phyloP scores from a whole-genome alignment of 2,113 vertebrate species.

The Falcunculus frontatus region DNA sequence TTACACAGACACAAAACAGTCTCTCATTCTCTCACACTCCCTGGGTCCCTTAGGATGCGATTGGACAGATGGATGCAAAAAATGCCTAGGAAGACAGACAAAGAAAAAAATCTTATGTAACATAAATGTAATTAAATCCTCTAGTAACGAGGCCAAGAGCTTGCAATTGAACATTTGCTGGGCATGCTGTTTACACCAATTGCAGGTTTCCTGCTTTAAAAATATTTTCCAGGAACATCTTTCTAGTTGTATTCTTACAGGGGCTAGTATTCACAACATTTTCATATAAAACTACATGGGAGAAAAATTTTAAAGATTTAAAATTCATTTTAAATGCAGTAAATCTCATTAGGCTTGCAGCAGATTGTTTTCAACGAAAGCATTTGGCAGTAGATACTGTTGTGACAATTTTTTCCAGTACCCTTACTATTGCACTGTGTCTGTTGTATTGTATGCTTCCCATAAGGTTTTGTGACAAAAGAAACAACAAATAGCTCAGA shows the following conservation, averaged over 20 bases:
- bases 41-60: slow-evolving; percentile 65
- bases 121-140: background rate
- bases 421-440: background rate
- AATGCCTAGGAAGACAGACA: background rate
- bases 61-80: slow-evolving; percentile 61
- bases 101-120: background rate
- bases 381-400: background rate
- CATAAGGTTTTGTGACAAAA: background rate
- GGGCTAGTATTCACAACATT: background rate
- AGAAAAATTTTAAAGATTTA: background rate
- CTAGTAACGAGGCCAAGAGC: background rate
- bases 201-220: background rate
- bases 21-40: slow-evolving; percentile 16
- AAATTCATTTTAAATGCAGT: background rate
- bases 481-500: background rate
- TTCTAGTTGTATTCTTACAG: background rate
- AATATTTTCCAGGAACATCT: background rate
- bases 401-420: background rate
- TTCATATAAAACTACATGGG: background rate
- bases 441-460: background rate
- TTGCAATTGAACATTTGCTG: background rate
- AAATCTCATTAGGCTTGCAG: background rate
- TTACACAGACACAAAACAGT: slow-evolving; percentile 42
- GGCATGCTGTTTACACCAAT: background rate
- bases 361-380: background rate